Percentiles rank a stretch among this genome's conserved stretches.
phyloP scores from a whole-genome alignment of 2,113 vertebrate species.

The Gulo gulo region DNA sequence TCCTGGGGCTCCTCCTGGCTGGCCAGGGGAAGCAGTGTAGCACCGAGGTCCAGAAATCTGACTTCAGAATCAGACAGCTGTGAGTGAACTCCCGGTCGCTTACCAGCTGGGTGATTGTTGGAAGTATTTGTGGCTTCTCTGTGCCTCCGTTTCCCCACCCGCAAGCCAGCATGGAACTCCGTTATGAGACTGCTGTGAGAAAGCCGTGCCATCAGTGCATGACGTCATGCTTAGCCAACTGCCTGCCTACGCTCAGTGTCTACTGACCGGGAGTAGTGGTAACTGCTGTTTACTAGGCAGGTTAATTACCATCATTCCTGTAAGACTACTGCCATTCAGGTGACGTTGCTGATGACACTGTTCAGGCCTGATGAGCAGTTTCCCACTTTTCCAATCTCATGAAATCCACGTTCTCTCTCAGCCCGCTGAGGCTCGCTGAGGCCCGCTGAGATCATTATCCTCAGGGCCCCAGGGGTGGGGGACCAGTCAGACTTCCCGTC shows the following conservation, averaged over 20 bases:
- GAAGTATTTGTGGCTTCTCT: neutral
- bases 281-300: neutral
- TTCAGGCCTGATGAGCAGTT: neutral
- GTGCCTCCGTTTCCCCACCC: neutral
- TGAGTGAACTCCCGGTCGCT: neutral
- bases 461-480: neutral
- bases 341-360: neutral
- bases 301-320: neutral
- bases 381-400: neutral
- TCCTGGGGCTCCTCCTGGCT: neutral
- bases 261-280: too few species aligned
- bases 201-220: accelerated
- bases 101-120: neutral
- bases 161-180: neutral
- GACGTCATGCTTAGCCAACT: neutral
- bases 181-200: neutral
- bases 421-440: neutral
- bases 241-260: neutral
- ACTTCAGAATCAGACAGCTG: neutral
- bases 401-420: neutral
- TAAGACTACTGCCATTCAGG: neutral
- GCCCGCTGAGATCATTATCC: neutral
- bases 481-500: neutral
- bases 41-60: neutral
- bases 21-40: neutral